phyloP scores from a whole-genome alignment of 1,140 invertebrate species.

The Ceratina japonica region DNA sequence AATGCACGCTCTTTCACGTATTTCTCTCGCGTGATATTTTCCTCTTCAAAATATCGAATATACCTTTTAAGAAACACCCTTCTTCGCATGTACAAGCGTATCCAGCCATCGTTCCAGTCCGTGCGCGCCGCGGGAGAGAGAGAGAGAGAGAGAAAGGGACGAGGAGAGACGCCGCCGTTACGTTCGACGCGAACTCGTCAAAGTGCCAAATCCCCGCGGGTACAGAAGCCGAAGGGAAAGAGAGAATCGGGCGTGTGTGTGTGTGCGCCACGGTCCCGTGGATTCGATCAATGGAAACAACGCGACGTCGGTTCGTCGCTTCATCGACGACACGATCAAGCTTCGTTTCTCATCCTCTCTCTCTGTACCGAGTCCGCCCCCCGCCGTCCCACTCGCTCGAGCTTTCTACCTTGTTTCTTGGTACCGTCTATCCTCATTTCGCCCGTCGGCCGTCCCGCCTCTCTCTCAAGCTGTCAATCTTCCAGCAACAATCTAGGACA shows the following conservation, averaged over 20 bases:
- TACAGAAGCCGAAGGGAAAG: conserved; percentile 35
- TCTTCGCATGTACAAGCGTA: no score
- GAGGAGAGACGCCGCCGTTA: conserved; percentile 8
- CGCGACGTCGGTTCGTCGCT: conserved; percentile 51
- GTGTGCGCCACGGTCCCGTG: conserved; percentile 31
- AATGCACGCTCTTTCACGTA: background rate
- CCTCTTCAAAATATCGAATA: conserved; percentile 14
- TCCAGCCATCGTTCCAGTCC: background rate
- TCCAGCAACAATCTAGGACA: conserved; percentile 8
- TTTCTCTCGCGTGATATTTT: background rate
- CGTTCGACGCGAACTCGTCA: conserved; percentile 57
- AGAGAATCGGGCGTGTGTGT: conserved; percentile 29
- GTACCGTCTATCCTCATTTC: background rate
- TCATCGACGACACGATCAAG: conserved; percentile 62
- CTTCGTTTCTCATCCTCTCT: conserved; percentile 30
- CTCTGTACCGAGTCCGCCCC: background rate
- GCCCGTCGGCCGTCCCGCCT: background rate
- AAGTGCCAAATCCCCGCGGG: conserved; percentile 60
- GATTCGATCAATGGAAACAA: conserved; percentile 63
- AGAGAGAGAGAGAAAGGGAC: background rate
- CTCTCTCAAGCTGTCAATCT: conserved; percentile 34
- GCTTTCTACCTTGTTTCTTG: conserved; percentile 18
- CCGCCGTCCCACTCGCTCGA: background rate
- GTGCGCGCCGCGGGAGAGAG: no score
- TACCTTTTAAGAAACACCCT: background rate